Conservation (phyloP, 2,888 invertebrate species). For the Temnothorax rugatulus region DNA sequence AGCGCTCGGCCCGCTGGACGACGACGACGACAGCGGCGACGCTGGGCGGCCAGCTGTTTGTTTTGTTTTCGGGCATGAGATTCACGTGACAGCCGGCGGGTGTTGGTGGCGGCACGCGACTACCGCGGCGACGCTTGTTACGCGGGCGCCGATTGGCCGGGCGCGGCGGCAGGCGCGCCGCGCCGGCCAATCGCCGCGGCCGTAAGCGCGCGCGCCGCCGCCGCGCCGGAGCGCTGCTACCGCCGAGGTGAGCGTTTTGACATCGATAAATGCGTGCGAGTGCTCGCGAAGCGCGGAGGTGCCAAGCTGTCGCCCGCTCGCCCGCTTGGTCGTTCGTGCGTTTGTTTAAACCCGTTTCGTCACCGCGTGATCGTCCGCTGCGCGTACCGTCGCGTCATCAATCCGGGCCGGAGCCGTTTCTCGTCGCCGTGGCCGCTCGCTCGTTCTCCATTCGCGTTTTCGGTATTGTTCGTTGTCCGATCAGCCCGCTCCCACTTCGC, state of each 20-base stretch:
- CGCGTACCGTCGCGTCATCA: conserved; percentile 40
- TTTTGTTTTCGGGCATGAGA: conserved; percentile 91
- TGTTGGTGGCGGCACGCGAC: conserved; percentile 81
- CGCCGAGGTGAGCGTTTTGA: conserved; percentile 87
- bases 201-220: conserved; percentile 83
- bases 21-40: conserved; percentile 51
- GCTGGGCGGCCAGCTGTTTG: conserved; percentile 86
- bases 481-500: conserved; percentile 51
- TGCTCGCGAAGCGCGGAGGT: conserved; percentile 88
- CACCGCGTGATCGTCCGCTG: conserved; percentile 70
- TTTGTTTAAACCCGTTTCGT: conserved; percentile 86
- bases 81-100: conserved; percentile 89
- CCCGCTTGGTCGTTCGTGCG: conserved; percentile 83
- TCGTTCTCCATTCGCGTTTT: conserved; percentile 66
- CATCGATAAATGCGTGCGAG: conserved; percentile 90
- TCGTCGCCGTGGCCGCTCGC: conserved; percentile 83
- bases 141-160: conserved; percentile 86
- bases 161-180: conserved; percentile 85
- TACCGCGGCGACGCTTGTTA: conserved; percentile 79
- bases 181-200: conserved; percentile 87
- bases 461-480: conserved; percentile 64
- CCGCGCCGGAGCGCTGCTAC: conserved; percentile 86
- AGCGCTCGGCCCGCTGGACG: background rate
- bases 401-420: background rate
- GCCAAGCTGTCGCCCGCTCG: conserved; percentile 88